Base-by-base conservation (phyloP, 2,888 invertebrate species). In the Laothoe populi region DNA sequence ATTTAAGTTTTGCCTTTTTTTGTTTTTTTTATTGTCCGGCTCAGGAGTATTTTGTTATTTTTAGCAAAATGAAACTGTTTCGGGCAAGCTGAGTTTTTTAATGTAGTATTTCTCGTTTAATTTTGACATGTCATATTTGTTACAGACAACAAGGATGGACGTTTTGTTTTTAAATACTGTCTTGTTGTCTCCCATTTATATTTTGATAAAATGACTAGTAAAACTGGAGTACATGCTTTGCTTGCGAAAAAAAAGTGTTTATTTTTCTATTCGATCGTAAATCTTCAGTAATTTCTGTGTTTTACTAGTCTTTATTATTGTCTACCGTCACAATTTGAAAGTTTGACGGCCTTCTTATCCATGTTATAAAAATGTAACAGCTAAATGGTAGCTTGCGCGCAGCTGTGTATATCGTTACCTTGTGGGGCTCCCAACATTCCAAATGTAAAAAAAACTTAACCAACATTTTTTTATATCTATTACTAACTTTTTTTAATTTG, bases 361-460 rank as follows among this genome's bases (percentile, higher is more conserved):
- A 48, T 71, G 19, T 58, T 70, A 67, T 77, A 71, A 83, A 70
- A 82, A 83, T 83, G 79, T 88, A 89, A 90, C 90, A 87, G 90
- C 88, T 88, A 85, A 85, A 86, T 80, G 74, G 78, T 85, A 86
- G 89, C 86, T 89, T 88, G 83, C 84, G 90, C 89, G 90, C 90
- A 86, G 88, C 90, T 90, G 90, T 92, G 91, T 90, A 84, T 81
- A 83, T 82, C 89, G 90, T 91, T 78, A 83, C 86, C 83, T 86
- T 67, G 80, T 89, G 89, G 91, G 91, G 90, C 90, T 89, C 72
- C 65, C 71, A 71, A 75, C 77, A 75, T 85, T 83, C 79, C 82
- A 80, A 86, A 78, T 65, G 64, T 60, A 68, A 70, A 66, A 74
- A 69, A 70, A 66, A 69, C 67, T 69, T 62, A 49, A 53, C 60